These are phyloP conservation scores for Galerucella calmariensis DNA, from an alignment of 2,888 invertebrate species.

Conservation along the genomic window DNA sequence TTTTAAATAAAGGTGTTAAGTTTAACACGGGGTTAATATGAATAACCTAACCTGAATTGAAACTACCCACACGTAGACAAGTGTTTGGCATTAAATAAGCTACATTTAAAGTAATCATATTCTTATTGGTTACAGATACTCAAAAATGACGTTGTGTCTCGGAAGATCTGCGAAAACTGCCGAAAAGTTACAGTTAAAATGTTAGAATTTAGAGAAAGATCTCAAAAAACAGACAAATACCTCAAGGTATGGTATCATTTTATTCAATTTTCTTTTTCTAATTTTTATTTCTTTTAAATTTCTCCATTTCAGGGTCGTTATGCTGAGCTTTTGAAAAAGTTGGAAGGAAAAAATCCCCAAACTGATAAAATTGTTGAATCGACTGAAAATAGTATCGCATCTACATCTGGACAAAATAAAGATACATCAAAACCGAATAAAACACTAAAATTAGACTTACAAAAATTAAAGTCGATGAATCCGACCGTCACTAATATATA, in stretches of 20 bases:
- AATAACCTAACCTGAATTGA: too few relatives aligned
- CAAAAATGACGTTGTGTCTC: constrained; percentile 49
- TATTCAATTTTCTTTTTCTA: background rate
- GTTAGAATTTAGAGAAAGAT: constrained; percentile 52
- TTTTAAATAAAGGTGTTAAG: too few relatives aligned
- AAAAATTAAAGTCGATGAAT: background rate
- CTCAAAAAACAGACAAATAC: constrained; percentile 49
- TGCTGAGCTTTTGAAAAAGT: background rate
- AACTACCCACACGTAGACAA: too few relatives aligned
- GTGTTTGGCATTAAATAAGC: too few relatives aligned
- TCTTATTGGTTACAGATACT: constrained; percentile 49
- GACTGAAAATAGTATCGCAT: too few relatives aligned
- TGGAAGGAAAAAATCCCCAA: background rate
- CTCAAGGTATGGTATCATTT: constrained; percentile 49
- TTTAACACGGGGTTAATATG: too few relatives aligned
- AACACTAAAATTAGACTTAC: background rate
- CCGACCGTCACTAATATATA: background rate
- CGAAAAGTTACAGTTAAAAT: constrained; percentile 51
- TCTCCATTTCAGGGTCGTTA: background rate
- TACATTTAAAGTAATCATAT: background rate
- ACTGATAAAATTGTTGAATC: background rate
- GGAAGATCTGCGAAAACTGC: constrained; percentile 54
- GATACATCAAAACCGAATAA: background rate
- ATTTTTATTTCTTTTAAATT: background rate
- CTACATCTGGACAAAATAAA: too few relatives aligned